Evolutionary conservation across 2,888 invertebrate genomes (phyloP), one percentile per base, ranked within the genome.

Genomic region (Galeopsomyia nigrocyanea): DNA sequence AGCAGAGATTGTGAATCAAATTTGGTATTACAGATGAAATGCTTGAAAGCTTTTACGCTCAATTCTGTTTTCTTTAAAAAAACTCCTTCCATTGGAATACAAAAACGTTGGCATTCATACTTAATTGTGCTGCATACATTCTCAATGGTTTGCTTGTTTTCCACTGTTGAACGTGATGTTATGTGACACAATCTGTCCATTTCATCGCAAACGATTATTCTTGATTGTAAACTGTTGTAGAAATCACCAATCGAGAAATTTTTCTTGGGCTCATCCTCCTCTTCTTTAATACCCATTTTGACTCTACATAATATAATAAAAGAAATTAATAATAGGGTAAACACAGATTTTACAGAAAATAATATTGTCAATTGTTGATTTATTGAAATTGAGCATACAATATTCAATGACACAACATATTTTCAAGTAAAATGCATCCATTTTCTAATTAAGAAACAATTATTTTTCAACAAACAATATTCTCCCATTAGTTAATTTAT

Each of bases 21-120:
- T 57, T 79, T 78, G 0, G 86, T 84, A 39, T 86, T 86, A 0
- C 84, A 75, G 10, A 83, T 26, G 13, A 86, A 68, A 63, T 80
- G 84, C 58, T 81, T 83, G 31, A 80, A 83, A 0, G 75, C 71
- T 3, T 78, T 61, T 13, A 82, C 68, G 39, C 79, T 77, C 51
- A 58, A 68, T 5, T 68, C 22, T 61, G 78, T 66, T 5, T 21
- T 68, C 3, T 49, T 49, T 7, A 74, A 65, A 39, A 64, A 51
- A 0, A 71, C 53, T 10, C 74, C 74, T 21, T 77, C 58, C 2
- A 66, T 64, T 0, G 75, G 75, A 26, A 78, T 46, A 10, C 17
- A 26, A 47, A 16, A 49, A 5, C 7, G 9, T 13, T 22, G 56
- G 16, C 19, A 63, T 13, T 16, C 53, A 50, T 49, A 73, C 68